Base-by-base conservation (phyloP, 2,888 invertebrate genomes). In the Dorcus hopei region DNA sequence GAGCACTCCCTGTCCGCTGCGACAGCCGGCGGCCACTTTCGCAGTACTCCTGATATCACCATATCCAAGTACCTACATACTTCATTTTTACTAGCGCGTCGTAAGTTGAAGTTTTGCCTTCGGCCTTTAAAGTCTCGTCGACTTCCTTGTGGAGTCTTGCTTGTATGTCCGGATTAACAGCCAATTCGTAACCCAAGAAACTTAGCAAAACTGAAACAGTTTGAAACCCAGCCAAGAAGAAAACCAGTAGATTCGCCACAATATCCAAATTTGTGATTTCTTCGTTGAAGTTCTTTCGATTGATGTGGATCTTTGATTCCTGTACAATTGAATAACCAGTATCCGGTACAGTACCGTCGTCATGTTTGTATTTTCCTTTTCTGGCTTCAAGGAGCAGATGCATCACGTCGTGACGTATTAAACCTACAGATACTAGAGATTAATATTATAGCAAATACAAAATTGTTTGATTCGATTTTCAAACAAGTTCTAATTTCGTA, bases 21-120 rank as follows among this genome's bases (percentile, higher is more conserved):
- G 16, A 62, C 16, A 23, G 54, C 64, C 5, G 66, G 58, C 8
- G 74, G 71, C 71, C 72, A 72, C 56, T 70, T 68, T 19, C 72
- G 62, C 11, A 72, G 59, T 8, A 65, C 62, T 63, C 71, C 72
- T 66, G 83, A 82, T 0, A 85, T 70, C 0, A 86, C 83, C 84
- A 84, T 84, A 57, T 86, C 86, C 77, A 87, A 70, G 59, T 86
- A 87, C n/a, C n/a, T n/a, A n/a, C n/a, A n/a, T n/a, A n/a, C 19
- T 79, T 79, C 83, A 87, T 80, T 38, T 77, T 78, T 57, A 81
- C 77, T 0, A 87, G 72, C 0, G 77, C 76, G 33, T 81, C 82
- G 61, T 84, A 86, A 48, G 77, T 79, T 0, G 85, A 72, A 11
- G 77, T 77, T 3, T 78, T 80, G 0, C 61, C 52, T 19, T 49